phyloP scores from a whole-genome alignment of 2,888 invertebrate species.

The Eupithecia dodoneata region DNA sequence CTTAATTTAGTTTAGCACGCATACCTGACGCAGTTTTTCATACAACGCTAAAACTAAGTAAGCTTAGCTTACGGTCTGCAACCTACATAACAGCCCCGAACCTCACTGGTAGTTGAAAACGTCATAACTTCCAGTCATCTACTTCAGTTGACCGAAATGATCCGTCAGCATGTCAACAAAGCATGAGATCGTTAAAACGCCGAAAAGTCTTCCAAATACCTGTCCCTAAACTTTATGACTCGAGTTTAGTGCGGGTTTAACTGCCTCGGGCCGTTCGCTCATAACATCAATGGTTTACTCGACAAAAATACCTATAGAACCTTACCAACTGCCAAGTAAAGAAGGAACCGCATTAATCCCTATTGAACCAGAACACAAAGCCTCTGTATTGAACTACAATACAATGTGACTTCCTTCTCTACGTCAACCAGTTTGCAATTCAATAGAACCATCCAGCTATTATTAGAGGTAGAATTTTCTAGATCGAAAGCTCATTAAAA shows the following conservation, averaged over 20 bases:
- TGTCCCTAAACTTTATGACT: conserved; percentile 18
- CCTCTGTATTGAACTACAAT: conserved; percentile 14
- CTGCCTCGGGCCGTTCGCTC: conserved; percentile 13
- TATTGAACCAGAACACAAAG: conserved; percentile 11
- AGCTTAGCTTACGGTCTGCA: background rate
- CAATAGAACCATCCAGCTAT: conserved; percentile 22
- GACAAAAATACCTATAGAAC: conserved; percentile 6
- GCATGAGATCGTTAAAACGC: conserved; percentile 13
- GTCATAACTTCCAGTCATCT: conserved; percentile 6
- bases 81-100: background rate
- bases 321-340: conserved; percentile 6
- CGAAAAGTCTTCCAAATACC: conserved; percentile 15
- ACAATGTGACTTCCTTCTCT: conserved; percentile 29
- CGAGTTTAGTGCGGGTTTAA: conserved; percentile 16
- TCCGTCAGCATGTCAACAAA: conserved; percentile 13
- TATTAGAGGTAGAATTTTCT: conserved; percentile 30
- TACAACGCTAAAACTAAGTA: background rate
- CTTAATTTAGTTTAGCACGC: background rate
- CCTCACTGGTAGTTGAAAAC: background rate
- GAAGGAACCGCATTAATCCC: conserved; percentile 14
- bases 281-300: conserved; percentile 15
- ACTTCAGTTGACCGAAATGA: conserved; percentile 15
- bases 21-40: background rate
- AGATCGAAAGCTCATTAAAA: conserved; percentile 71
- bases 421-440: conserved; percentile 42